These are phyloP conservation scores for Atractosteus spatula DNA, from an alignment of 2,113 vertebrate genomes.

Conservation along the genomic window DNA sequence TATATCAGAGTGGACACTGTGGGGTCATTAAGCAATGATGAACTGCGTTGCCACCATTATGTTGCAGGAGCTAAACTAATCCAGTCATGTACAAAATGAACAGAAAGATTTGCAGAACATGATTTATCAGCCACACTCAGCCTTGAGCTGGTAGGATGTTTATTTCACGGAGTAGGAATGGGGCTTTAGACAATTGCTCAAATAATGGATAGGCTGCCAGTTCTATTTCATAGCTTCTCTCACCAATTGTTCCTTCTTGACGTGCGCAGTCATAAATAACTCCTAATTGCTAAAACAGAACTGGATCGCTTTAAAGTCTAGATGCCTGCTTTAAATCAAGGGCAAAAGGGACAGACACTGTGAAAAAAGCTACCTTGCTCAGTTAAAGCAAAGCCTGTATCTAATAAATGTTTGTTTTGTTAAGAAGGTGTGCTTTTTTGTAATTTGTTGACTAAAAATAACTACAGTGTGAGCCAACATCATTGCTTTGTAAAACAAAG, in stretches of 20 bases:
- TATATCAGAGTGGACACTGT: neutral
- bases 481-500: no score
- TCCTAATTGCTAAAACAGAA: neutral
- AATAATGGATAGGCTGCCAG: neutral
- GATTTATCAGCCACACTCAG: slow-evolving; percentile 10
- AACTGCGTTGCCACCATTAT: neutral
- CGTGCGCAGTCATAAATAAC: neutral
- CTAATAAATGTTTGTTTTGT: no score
- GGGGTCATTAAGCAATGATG: slow-evolving; percentile 4
- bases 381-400: no score
- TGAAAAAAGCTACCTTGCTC: no score
- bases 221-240: neutral
- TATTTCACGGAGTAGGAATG: slow-evolving; percentile 5
- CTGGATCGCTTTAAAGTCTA: neutral
- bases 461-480: no score
- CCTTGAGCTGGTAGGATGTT: neutral
- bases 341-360: neutral
- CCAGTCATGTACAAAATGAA: no score
- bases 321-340: neutral
- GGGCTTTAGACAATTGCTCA: neutral
- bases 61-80: neutral
- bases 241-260: neutral
- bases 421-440: no score
- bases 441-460: no score
- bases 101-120: neutral